phyloP scores from a whole-genome alignment of 2,888 invertebrate genomes.

The Automeris io region DNA sequence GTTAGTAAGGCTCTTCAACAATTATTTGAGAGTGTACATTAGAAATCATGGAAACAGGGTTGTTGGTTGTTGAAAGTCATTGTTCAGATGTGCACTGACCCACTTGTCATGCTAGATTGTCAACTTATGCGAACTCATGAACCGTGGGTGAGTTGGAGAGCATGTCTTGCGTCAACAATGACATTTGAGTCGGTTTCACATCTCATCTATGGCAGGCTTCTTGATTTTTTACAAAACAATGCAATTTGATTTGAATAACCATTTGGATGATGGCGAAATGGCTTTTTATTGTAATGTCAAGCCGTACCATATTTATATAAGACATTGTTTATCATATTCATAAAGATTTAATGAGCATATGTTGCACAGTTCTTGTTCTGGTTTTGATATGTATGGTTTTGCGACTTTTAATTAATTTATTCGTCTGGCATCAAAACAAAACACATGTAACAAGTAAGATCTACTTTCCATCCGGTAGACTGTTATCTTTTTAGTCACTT shows the following conservation, averaged over 20 bases:
- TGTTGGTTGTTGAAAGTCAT: slow-evolving; percentile 40
- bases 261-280: slow-evolving; percentile 3
- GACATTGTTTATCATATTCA: no score
- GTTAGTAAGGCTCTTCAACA: no score
- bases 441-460: no score
- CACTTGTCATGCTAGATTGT: slow-evolving; percentile 22
- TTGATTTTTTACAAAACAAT: slow-evolving; percentile 2
- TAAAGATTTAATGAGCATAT: no score
- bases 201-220: slow-evolving; percentile 1
- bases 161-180: slow-evolving; percentile 14
- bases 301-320: not conserved
- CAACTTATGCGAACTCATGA: slow-evolving; percentile 47
- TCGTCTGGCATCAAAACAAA: no score
- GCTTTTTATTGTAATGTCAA: slow-evolving; percentile 3
- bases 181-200: slow-evolving; percentile 18
- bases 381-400: no score
- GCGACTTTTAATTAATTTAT: no score
- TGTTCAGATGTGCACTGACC: slow-evolving; percentile 29
- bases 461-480: no score
- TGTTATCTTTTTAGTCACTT: no score
- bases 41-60: slow-evolving; percentile 48
- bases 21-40: no score
- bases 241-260: not conserved
- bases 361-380: no score
- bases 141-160: slow-evolving; percentile 28